Conservation (phyloP, 2,113 vertebrate species). For the Cricetomys ansorgei region DNA sequence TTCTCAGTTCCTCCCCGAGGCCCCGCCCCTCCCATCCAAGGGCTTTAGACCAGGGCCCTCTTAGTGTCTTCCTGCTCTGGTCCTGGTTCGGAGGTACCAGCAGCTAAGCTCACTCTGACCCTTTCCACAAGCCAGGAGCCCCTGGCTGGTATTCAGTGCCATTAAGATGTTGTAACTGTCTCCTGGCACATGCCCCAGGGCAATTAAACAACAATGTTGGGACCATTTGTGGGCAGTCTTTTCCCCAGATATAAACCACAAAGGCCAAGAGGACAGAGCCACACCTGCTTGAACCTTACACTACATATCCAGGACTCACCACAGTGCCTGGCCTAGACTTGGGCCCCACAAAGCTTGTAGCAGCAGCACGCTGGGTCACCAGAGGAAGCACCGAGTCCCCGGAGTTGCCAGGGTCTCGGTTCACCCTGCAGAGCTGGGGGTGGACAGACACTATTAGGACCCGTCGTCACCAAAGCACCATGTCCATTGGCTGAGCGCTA, state of each 20-base stretch:
- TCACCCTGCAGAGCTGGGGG: background rate
- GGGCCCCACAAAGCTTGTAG: background rate
- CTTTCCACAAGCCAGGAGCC: background rate
- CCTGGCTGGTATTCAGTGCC: fast-evolving
- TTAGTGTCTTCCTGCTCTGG: background rate
- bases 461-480: fast-evolving
- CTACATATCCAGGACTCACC: background rate
- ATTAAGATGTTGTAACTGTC: background rate
- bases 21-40: background rate
- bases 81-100: background rate
- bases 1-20: background rate
- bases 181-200: background rate
- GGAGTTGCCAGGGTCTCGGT: background rate
- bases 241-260: background rate
- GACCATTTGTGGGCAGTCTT: background rate
- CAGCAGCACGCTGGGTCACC: background rate
- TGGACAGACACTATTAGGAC: background rate
- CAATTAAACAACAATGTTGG: background rate
- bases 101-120: background rate
- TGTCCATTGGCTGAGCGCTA: background rate
- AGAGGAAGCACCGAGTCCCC: too few species aligned
- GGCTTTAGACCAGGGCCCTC: background rate
- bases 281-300: background rate
- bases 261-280: background rate
- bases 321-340: background rate